Evolutionary conservation across 1,140 invertebrate species (phyloP).

Genomic region (Armadillidium nasatum): DNA sequence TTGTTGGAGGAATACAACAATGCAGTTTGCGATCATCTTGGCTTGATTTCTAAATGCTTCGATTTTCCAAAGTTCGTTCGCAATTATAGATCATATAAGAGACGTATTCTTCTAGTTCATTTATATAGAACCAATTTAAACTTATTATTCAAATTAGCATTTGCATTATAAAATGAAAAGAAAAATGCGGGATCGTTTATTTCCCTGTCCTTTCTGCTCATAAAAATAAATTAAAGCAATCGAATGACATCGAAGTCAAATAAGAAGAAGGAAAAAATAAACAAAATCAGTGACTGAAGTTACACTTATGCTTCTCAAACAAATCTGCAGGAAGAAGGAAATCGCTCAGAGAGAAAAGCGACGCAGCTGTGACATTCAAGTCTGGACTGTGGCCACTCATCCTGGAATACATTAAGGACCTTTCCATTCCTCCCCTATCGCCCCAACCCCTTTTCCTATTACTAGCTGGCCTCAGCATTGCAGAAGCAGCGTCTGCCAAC

Average conservation of each 20-base stretch:
- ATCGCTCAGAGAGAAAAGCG: background rate
- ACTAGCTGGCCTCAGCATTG: slow-evolving; percentile 10
- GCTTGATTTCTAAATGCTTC: background rate
- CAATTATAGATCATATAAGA: background rate
- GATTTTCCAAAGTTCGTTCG: background rate
- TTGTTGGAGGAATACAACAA: slow-evolving; percentile 8
- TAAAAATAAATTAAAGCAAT: too few species aligned
- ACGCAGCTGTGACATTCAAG: slow-evolving; percentile 5
- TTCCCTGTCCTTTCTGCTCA: too few species aligned
- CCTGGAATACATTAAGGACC: slow-evolving; percentile 6
- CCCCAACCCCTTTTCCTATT: background rate
- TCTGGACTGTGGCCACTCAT: slow-evolving; percentile 10
- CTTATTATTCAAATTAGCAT: too few species aligned
- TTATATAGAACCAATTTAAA: too few species aligned
- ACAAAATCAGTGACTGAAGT: too few species aligned
- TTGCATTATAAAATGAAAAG: too few species aligned
- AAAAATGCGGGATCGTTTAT: too few species aligned
- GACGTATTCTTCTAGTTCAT: background rate
- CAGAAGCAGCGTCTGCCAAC: background rate
- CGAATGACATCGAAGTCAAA: too few species aligned
- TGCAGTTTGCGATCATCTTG: slow-evolving; percentile 6
- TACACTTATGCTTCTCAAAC: too few species aligned
- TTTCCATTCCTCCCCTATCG: background rate
- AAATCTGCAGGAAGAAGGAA: background rate
- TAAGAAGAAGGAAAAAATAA: too few species aligned